Percentiles rank a stretch among this genome's conserved stretches.
Evolutionary conservation across 2,113 vertebrate species (phyloP).

Genomic region (Speoplatyrhinus poulsoni): DNA sequence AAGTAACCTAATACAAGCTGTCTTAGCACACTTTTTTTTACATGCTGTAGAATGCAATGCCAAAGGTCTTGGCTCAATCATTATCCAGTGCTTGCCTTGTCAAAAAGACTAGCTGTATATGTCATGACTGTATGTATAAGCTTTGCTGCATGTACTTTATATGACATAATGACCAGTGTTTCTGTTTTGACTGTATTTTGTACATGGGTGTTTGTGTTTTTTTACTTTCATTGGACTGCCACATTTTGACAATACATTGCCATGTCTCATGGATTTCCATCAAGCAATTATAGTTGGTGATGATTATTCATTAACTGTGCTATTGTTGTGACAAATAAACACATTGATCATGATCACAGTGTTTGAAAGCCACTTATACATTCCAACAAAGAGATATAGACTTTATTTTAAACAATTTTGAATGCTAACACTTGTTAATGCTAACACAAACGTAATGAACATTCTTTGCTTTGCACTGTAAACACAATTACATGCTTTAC

Average conservation of each 20-base stretch:
- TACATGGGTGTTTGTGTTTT: not conserved
- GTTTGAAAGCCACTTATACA: too few relatives aligned
- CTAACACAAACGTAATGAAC: too few relatives aligned
- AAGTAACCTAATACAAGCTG: constrained; percentile 46
- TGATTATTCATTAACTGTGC: constrained; percentile 49
- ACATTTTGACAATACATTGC: constrained; percentile 27
- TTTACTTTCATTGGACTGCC: constrained; percentile 24
- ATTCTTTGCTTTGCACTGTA: too few relatives aligned
- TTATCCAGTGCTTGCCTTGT: constrained; percentile 45
- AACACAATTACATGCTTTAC: too few relatives aligned
- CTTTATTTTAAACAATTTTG: too few relatives aligned
- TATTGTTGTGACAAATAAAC: constrained; percentile 68
- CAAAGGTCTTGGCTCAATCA: constrained; percentile 39
- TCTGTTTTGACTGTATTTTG: not conserved
- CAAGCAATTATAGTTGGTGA: constrained; percentile 28
- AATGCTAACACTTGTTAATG: too few relatives aligned
- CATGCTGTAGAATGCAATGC: constrained; percentile 42
- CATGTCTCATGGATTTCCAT: constrained; percentile 38
- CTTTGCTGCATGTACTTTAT: constrained; percentile 31
- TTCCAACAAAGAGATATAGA: too few relatives aligned
- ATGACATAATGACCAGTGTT: not conserved
- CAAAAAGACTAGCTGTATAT: constrained; percentile 24
- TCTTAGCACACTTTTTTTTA: constrained; percentile 34
- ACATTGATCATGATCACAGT: constrained; percentile 38
- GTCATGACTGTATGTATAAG: constrained; percentile 15